A percentile compares a stretch with the other conserved stretches of the same genome.
Conservation (phyloP, 2,113 vertebrate genomes). For the Tiliqua scincoides region DNA sequence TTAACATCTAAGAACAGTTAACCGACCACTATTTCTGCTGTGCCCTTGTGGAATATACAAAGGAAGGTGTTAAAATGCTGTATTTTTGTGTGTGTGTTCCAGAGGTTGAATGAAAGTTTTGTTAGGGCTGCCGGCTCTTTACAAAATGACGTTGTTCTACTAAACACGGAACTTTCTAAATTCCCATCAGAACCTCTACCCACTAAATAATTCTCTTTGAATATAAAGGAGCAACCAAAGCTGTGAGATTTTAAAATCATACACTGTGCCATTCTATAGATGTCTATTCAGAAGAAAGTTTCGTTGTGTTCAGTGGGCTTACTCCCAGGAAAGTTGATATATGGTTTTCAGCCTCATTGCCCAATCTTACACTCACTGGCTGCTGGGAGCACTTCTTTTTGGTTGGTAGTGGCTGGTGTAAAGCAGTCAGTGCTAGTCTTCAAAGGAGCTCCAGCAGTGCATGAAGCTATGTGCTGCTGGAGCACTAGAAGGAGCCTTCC, state of each 20-base stretch:
- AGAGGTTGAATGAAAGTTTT: fast-evolving
- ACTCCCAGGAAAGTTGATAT: too few relatives aligned
- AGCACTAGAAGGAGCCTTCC: too few relatives aligned
- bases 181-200: not conserved
- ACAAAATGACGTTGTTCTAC: not conserved
- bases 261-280: too few relatives aligned
- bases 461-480: too few relatives aligned
- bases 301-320: too few relatives aligned
- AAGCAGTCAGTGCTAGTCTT: too few relatives aligned
- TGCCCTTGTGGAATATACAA: fast-evolving
- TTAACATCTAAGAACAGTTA: not conserved
- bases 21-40: not conserved
- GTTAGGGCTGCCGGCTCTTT: not conserved
- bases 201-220: not conserved
- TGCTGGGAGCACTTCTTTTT: too few relatives aligned
- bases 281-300: too few relatives aligned
- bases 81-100: fast-evolving
- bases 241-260: not conserved
- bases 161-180: not conserved
- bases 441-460: too few relatives aligned
- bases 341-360: too few relatives aligned
- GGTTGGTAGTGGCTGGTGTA: too few relatives aligned
- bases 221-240: not conserved
- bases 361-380: too few relatives aligned
- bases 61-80: fast-evolving